phyloP scores from a whole-genome alignment of 2,888 invertebrate genomes.

The Sinhomidia bicolor region DNA sequence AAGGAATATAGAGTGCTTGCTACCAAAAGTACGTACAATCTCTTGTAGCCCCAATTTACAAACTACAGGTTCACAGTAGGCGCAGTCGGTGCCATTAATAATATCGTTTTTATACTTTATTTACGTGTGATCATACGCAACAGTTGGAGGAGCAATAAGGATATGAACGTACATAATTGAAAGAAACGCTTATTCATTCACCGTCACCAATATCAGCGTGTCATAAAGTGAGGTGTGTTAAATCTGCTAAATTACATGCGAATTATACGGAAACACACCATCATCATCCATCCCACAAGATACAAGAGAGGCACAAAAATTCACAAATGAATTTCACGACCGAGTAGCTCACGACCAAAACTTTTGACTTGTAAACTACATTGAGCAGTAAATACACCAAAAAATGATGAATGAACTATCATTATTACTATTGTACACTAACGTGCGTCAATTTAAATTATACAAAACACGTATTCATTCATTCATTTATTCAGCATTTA shows the following conservation, averaged over 20 bases:
- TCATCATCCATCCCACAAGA: slow-evolving; percentile 6
- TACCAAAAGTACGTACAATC: slow-evolving; percentile 1
- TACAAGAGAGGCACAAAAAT: not conserved
- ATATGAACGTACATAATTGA: not conserved
- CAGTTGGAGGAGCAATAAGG: not conserved
- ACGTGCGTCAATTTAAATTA: not conserved
- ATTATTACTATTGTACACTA: not conserved
- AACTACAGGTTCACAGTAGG: not conserved
- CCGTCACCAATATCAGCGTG: slow-evolving; percentile 24
- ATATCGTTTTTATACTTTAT: not conserved
- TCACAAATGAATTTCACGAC: slow-evolving; percentile 31
- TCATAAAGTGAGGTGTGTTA: not conserved
- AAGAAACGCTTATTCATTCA: slow-evolving; percentile 3
- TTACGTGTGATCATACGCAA: not conserved
- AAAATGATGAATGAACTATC: not conserved
- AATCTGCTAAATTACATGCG: slow-evolving; percentile 25
- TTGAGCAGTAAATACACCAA: not conserved
- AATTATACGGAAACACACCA: slow-evolving; percentile 16
- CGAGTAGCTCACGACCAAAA: slow-evolving; percentile 27
- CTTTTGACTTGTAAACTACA: not conserved
- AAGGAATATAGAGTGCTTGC: not conserved
- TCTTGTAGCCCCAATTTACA: not conserved
- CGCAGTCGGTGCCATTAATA: slow-evolving; percentile 5
- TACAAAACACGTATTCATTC: slow-evolving; percentile 10
- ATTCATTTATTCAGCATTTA: not conserved